A percentile compares a stretch with the other conserved stretches of the same genome.
Evolutionary conservation across 2,113 vertebrate species (phyloP).

Genomic region (Cettia cetti): DNA sequence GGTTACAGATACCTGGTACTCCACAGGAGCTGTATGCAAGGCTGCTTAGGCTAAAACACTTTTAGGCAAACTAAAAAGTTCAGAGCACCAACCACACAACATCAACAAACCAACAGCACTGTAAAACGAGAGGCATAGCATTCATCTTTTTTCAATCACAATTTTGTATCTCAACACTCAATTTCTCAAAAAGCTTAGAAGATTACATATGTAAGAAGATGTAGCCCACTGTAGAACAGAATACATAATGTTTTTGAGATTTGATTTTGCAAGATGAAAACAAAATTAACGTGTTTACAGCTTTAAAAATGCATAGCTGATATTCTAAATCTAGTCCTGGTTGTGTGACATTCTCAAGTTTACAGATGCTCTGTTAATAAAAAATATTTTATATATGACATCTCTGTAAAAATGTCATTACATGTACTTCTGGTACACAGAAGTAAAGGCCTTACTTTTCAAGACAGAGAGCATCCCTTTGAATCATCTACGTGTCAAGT

Average conservation of each 20-base stretch:
- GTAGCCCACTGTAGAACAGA: not conserved
- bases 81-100: not conserved
- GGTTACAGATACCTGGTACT: not conserved
- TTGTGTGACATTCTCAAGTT: not conserved
- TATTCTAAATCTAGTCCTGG: not conserved
- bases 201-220: not conserved
- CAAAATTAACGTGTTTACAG: not conserved
- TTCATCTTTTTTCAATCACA: not conserved
- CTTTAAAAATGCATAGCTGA: not conserved
- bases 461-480: not conserved
- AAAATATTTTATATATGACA: not conserved
- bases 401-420: not conserved
- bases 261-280: not conserved
- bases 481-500: rapidly evolving
- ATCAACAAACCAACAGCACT: not conserved
- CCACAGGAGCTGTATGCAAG: not conserved
- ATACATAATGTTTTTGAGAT: rapidly evolving
- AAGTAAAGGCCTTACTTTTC: not conserved
- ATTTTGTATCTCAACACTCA: not conserved
- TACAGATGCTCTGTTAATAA: not conserved
- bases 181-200: not conserved
- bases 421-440: not conserved
- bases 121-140: rapidly evolving
- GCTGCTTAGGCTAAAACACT: not conserved
- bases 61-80: not conserved